Conservation (phyloP, 2,888 invertebrate genomes). For the Thymelicus sylvestris region DNA sequence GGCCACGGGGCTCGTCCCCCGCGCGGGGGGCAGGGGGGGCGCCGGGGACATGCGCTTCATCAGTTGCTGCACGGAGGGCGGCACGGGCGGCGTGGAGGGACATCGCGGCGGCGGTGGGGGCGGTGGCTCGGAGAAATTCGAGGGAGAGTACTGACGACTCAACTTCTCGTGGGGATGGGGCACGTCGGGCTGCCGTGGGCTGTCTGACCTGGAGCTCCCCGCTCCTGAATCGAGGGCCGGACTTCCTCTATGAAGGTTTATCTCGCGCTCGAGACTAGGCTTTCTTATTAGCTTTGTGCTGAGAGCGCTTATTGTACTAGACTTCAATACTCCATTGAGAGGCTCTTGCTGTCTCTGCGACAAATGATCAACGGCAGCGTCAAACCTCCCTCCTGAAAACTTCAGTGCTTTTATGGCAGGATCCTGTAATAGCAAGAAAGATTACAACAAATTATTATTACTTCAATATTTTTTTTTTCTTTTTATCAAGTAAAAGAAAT, state of each 20-base stretch:
- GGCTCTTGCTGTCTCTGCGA: slow-evolving; percentile 85
- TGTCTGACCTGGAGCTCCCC: slow-evolving; percentile 95
- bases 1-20: slow-evolving; percentile 90
- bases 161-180: slow-evolving; percentile 86
- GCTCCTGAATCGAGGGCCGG: slow-evolving; percentile 95
- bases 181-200: slow-evolving; percentile 89
- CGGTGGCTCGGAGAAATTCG: slow-evolving; percentile 86
- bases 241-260: slow-evolving; percentile 90
- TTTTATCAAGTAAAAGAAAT: too few species aligned
- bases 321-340: slow-evolving; percentile 80
- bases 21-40: slow-evolving; percentile 85
- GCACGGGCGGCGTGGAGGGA: slow-evolving; percentile 88
- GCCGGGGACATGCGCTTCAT: slow-evolving; percentile 87
- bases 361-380: slow-evolving; percentile 88
- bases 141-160: slow-evolving; percentile 89
- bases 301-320: slow-evolving; percentile 84
- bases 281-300: slow-evolving; percentile 92
- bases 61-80: slow-evolving; percentile 85
- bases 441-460: too few species aligned
- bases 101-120: slow-evolving; percentile 91
- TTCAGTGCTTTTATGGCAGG: slow-evolving; percentile 88
- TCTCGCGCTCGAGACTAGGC: slow-evolving; percentile 94
- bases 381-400: slow-evolving; percentile 88
- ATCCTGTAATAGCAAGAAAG: slow-evolving; percentile 77
- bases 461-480: too few species aligned